Evolutionary conservation across 2,888 invertebrate genomes (phyloP).

Genomic region (Tribolium freemani): DNA sequence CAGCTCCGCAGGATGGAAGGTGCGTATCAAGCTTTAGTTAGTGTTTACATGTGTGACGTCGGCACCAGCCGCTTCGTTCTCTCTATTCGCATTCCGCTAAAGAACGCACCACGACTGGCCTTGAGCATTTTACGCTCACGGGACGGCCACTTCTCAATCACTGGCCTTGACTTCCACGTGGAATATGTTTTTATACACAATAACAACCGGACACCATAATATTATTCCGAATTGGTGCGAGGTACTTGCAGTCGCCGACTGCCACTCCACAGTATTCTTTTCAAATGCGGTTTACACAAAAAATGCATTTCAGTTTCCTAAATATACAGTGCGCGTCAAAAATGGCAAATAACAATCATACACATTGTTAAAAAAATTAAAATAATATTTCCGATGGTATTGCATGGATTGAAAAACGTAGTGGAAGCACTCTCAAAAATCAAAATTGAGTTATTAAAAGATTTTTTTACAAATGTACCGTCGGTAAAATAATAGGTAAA

Average conservation of each 20-base stretch:
- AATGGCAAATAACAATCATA: too few species aligned
- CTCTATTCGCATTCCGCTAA: conserved; percentile 42
- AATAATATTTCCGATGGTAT: too few species aligned
- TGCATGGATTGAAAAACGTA: too few species aligned
- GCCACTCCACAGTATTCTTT: background rate
- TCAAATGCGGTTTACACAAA: too few species aligned
- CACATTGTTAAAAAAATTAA: too few species aligned
- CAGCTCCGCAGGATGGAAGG: conserved; percentile 99
- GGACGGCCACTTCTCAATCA: conserved; percentile 34
- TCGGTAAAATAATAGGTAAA: too few species aligned
- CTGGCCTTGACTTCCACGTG: conserved; percentile 57
- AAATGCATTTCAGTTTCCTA: too few species aligned
- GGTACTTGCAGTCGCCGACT: background rate
- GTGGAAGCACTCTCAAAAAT: too few species aligned
- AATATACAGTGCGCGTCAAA: too few species aligned
- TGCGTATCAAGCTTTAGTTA: conserved; percentile 65
- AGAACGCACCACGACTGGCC: conserved; percentile 33
- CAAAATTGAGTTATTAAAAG: too few species aligned
- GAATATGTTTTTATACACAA: conserved; percentile 46
- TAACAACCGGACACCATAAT: conserved; percentile 31
- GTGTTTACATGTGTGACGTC: conserved; percentile 26
- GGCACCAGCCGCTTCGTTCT: background rate
- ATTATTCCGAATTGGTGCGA: conserved; percentile 17
- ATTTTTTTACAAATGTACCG: too few species aligned
- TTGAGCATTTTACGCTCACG: conserved; percentile 44